Conservation (phyloP, 2,797 vertebrate species). For the Crocodylus rhombifer region DNA sequence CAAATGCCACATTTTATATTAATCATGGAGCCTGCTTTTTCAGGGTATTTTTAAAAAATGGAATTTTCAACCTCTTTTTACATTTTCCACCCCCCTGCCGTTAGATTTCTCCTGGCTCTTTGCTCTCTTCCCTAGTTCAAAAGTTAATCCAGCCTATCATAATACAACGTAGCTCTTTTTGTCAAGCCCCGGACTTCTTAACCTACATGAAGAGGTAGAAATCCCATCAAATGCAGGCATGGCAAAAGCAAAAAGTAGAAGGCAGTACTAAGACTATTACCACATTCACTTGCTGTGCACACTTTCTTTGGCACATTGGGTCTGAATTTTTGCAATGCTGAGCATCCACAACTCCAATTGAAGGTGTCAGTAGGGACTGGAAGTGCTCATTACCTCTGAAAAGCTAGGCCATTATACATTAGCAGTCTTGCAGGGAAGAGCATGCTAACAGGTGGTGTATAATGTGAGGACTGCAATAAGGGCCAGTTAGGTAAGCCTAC, state of each 20-base stretch:
- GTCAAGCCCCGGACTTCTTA: conserved; percentile 22
- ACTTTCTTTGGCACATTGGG: conserved; percentile 16
- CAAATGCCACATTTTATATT: neutral
- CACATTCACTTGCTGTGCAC: conserved; percentile 45
- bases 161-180: neutral
- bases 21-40: neutral
- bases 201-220: neutral
- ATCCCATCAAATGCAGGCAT: conserved; percentile 17
- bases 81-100: neutral
- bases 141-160: conserved; percentile 5
- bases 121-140: conserved; percentile 45
- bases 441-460: neutral
- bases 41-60: neutral
- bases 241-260: neutral
- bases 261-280: conserved; percentile 32
- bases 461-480: neutral
- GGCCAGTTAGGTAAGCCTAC: neutral
- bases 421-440: neutral
- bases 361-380: neutral
- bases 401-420: accelerated
- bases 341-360: accelerated
- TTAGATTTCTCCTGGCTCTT: neutral
- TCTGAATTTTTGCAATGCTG: neutral
- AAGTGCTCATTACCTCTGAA: neutral
- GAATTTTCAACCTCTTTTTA: neutral